Percentiles rank a stretch among this genome's conserved stretches.
Conservation (phyloP, 2,888 invertebrate genomes). For the Cactoblastis cactorum region DNA sequence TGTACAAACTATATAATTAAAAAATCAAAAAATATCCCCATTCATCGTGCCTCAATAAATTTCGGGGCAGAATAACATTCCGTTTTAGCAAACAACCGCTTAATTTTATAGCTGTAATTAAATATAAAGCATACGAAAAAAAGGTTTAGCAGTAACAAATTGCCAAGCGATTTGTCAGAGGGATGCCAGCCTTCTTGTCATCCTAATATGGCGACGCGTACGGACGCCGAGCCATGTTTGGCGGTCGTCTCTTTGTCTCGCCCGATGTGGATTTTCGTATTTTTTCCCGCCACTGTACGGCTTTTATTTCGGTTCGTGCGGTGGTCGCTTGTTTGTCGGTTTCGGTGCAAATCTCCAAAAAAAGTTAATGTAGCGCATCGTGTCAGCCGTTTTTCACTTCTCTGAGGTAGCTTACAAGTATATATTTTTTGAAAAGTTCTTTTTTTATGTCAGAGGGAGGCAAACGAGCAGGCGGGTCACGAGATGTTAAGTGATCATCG, state of each 20-base stretch:
- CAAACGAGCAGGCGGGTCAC: too few species aligned
- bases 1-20: too few species aligned
- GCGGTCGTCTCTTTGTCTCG: constrained; percentile 17
- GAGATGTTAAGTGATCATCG: too few species aligned
- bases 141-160: constrained; percentile 49
- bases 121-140: constrained; percentile 10
- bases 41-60: constrained; percentile 1
- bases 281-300: constrained; percentile 6
- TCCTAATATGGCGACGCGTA: constrained; percentile 55
- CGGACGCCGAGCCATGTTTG: constrained; percentile 9
- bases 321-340: constrained; percentile 6
- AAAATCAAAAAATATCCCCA: neutral
- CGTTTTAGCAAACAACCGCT: constrained; percentile 1
- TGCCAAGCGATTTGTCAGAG: constrained; percentile 72
- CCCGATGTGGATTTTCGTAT: constrained; percentile 8
- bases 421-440: neutral
- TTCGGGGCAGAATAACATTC: constrained; percentile 1
- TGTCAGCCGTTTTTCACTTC: neutral
- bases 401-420: neutral
- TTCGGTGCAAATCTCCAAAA: neutral
- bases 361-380: constrained; percentile 4
- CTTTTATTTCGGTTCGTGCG: neutral
- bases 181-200: constrained; percentile 58
- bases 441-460: too few species aligned
- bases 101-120: constrained; percentile 14